Conservation (phyloP, 2,797 vertebrate genomes). For the Austrolebias charrua region DNA sequence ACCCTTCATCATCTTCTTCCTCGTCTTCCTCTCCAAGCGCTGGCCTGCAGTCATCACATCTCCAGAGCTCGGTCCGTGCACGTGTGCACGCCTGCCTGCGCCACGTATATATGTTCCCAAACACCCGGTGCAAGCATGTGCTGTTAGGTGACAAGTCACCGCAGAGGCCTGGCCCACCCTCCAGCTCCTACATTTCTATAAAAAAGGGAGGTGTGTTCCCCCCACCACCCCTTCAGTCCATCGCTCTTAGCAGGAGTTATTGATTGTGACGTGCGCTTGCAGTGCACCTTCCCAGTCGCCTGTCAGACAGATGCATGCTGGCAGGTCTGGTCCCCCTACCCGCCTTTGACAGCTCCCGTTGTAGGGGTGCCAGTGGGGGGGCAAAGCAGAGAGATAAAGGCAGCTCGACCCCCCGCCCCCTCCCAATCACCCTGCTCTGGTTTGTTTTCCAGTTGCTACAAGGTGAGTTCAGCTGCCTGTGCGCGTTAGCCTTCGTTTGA, state of each 20-base stretch:
- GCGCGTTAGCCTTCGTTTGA: conserved; percentile 59
- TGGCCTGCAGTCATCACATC: too few species aligned
- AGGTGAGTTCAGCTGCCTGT: conserved; percentile 67
- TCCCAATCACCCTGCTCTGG: neutral
- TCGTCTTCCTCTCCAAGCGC: too few species aligned
- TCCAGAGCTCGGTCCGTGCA: too few species aligned
- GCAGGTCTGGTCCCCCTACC: conserved; percentile 70
- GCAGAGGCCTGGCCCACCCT: neutral
- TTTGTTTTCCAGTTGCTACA: conserved; percentile 48
- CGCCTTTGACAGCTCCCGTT: conserved; percentile 78
- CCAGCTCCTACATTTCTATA: conserved; percentile 6
- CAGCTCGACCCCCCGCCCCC: too few species aligned
- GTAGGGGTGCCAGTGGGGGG: conserved; percentile 26
- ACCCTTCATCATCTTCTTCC: neutral
- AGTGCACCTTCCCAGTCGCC: conserved; percentile 84
- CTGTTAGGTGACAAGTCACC: too few species aligned
- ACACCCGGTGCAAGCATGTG: too few species aligned
- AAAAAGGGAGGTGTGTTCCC: conserved; percentile 28
- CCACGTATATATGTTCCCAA: too few species aligned
- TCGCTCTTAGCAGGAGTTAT: conserved; percentile 82
- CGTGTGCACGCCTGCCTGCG: too few species aligned
- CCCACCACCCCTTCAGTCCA: conserved; percentile 38
- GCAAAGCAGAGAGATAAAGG: too few species aligned
- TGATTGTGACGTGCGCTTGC: conserved; percentile 85
- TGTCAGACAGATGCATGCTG: conserved; percentile 83